A percentile compares a stretch with the other conserved stretches of the same genome.
phyloP scores from a whole-genome alignment of 1,140 invertebrate species.

The Platorchestia sp. region DNA sequence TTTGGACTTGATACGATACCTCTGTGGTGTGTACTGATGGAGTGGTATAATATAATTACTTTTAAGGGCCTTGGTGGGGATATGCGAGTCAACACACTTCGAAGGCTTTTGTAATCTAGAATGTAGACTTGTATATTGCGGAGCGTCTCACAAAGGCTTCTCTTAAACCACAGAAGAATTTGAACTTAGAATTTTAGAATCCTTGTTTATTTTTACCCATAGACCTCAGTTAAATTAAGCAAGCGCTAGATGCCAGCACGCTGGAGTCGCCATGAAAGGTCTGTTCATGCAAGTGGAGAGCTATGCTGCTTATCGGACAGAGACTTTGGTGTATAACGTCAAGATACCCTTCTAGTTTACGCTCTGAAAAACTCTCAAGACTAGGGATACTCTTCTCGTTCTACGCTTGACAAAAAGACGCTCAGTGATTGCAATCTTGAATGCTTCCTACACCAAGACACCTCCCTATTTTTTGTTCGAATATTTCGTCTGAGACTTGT shows the following conservation, averaged over 20 bases:
- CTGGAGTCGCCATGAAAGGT: background rate
- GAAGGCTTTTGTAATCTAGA: background rate
- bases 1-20: background rate
- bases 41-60: background rate
- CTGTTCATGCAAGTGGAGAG: constrained; percentile 43
- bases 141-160: background rate
- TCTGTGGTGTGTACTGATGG: background rate
- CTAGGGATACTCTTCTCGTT: constrained; percentile 36
- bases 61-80: background rate
- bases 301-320: constrained; percentile 26
- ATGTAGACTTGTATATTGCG: background rate
- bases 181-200: too few species aligned
- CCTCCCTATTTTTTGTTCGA: constrained; percentile 44
- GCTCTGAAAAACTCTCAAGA: constrained; percentile 19
- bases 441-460: constrained; percentile 46
- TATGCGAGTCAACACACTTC: background rate
- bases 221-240: too few species aligned
- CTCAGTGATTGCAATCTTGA: constrained; percentile 45
- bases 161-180: too few species aligned
- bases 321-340: constrained; percentile 28
- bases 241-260: background rate
- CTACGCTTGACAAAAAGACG: constrained; percentile 42
- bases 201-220: too few species aligned
- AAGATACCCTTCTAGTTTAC: constrained; percentile 32
- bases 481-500: constrained; percentile 32